phyloP scores from a whole-genome alignment of 2,797 vertebrate species.

The Hydrolagus colliei region DNA sequence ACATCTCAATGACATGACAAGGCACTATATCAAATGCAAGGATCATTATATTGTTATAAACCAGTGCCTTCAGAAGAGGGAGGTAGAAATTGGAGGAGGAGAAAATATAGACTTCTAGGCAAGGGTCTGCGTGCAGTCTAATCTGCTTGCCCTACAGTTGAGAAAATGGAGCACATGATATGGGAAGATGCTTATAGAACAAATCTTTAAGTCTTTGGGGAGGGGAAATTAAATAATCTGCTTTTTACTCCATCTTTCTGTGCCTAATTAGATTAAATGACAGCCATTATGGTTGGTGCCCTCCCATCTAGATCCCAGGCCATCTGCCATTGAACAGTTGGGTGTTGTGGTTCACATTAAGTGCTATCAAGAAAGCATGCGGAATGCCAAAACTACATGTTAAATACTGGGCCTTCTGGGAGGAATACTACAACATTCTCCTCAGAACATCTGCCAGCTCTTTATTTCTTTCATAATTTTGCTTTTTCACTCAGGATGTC shows the following conservation, averaged over 20 bases:
- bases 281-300: not conserved
- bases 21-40: no score
- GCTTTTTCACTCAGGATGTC: not conserved
- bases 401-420: not conserved
- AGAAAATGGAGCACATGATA: no score
- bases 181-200: no score
- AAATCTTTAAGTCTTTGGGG: no score
- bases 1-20: no score
- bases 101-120: no score
- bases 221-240: not conserved
- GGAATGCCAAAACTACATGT: not conserved
- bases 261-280: no score
- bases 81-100: no score
- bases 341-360: not conserved
- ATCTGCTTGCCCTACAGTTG: no score
- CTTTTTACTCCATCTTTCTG: not conserved
- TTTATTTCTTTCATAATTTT: conserved; percentile 16
- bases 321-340: not conserved
- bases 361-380: not conserved
- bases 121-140: no score
- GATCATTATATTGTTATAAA: no score
- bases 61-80: no score
- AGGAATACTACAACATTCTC: not conserved
- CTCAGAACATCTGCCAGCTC: not conserved
- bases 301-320: not conserved